These are phyloP conservation scores for Tetragnatha montana DNA, from an alignment of 2,888 invertebrate species.

Conservation along the genomic window DNA sequence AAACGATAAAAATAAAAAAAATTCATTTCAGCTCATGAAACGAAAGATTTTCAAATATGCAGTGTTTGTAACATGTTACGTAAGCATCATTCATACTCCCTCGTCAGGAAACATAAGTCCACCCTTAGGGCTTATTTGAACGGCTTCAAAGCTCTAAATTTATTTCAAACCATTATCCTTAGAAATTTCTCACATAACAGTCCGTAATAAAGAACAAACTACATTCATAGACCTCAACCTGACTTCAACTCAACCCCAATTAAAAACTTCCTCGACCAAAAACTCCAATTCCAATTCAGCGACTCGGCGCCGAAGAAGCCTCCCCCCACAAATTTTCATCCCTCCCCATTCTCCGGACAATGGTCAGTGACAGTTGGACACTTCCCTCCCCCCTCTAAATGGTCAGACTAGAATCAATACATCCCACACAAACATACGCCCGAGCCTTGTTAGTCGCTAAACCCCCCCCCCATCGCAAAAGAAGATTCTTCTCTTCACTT, in stretches of 20 bases:
- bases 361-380: constrained; percentile 68
- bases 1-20: too few species aligned
- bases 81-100: too few species aligned
- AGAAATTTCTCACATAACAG: not conserved
- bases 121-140: too few species aligned
- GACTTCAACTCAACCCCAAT: not conserved
- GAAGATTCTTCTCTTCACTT: constrained; percentile 46
- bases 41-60: too few species aligned
- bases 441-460: constrained; percentile 58
- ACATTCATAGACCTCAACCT: too few species aligned
- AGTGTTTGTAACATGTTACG: too few species aligned
- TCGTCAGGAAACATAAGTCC: too few species aligned
- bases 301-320: constrained; percentile 25
- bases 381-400: constrained; percentile 49
- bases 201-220: too few species aligned
- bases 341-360: constrained; percentile 44
- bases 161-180: not conserved
- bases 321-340: not conserved
- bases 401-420: constrained; percentile 65
- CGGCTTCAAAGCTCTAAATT: not conserved
- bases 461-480: constrained; percentile 38
- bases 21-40: too few species aligned
- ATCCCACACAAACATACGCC: constrained; percentile 56
- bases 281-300: not conserved
- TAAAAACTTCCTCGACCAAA: not conserved